phyloP scores from a whole-genome alignment of 2,113 vertebrate genomes.

The Misgurnus mizolepis region DNA sequence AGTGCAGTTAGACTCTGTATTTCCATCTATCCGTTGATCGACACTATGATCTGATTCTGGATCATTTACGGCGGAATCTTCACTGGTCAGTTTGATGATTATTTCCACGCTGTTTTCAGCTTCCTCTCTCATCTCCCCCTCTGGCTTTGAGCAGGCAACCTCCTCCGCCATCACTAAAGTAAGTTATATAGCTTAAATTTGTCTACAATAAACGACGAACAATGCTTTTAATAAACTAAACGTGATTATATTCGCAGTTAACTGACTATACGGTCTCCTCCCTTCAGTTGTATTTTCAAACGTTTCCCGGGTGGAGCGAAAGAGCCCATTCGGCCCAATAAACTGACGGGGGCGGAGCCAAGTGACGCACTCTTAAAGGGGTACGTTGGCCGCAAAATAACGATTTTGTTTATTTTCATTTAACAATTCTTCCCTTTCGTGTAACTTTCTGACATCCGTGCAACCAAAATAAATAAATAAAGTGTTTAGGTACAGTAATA shows the following conservation, averaged over 20 bases:
- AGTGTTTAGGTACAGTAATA: no score
- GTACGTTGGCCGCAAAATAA: background rate
- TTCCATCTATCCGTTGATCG: background rate
- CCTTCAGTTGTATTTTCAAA: conserved; percentile 48
- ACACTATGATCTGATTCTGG: background rate
- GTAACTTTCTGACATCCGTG: no score
- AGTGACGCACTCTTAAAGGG: background rate
- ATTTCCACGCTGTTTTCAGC: conserved; percentile 21
- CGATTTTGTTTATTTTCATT: background rate
- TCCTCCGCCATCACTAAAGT: conserved; percentile 15
- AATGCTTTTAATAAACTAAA: background rate
- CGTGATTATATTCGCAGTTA: background rate
- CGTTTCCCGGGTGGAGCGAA: background rate
- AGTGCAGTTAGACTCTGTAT: background rate
- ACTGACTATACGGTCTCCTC: background rate
- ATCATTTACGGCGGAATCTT: background rate
- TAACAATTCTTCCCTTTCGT: no score
- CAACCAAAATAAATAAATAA: no score
- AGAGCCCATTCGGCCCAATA: conserved; percentile 27
- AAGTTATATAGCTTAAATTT: background rate
- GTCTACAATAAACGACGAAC: background rate
- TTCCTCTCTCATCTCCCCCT: background rate
- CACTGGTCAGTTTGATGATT: background rate
- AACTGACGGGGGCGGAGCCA: background rate
- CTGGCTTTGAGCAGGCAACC: background rate